These are phyloP conservation scores for Lottia scabra DNA, from an alignment of 2,888 invertebrate genomes.

Conservation along the genomic window DNA sequence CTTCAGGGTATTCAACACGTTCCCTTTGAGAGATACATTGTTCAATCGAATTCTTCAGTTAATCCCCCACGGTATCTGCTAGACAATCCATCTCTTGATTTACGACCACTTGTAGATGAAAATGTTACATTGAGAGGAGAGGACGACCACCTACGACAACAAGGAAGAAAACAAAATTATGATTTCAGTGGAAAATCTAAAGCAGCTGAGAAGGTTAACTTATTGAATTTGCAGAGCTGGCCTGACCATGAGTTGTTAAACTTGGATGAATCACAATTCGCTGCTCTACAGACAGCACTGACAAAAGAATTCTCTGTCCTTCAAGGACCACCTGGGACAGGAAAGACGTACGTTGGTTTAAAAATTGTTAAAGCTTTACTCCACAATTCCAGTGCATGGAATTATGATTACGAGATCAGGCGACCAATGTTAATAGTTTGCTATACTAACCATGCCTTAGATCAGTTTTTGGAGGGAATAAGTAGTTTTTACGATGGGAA, in stretches of 20 bases:
- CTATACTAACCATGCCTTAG: slow-evolving; percentile 69
- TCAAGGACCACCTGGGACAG: slow-evolving; percentile 85
- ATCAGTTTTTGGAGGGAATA: slow-evolving; percentile 69
- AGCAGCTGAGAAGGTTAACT: slow-evolving; percentile 11
- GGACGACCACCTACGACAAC: slow-evolving; percentile 15
- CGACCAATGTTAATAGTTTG: slow-evolving; percentile 66
- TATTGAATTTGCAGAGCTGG: slow-evolving; percentile 36
- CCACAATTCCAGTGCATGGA: slow-evolving; percentile 72
- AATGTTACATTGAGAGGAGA: slow-evolving; percentile 30
- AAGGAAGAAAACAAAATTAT: slow-evolving; percentile 9
- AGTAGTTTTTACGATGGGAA: slow-evolving; percentile 40
- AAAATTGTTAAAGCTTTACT: slow-evolving; percentile 78
- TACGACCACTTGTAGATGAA: slow-evolving; percentile 45
- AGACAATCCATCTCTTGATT: slow-evolving; percentile 21
- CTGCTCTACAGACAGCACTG: slow-evolving; percentile 58
- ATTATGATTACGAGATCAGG: slow-evolving; percentile 22
- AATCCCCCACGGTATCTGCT: slow-evolving; percentile 43
- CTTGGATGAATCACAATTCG: slow-evolving; percentile 59
- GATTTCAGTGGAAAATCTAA: slow-evolving; percentile 19
- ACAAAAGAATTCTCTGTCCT: slow-evolving; percentile 64
- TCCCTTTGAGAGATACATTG: slow-evolving; percentile 50
- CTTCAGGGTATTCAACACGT: slow-evolving; percentile 74
- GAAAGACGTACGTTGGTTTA: slow-evolving; percentile 84
- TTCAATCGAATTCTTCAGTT: slow-evolving; percentile 39
- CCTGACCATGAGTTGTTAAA: slow-evolving; percentile 47